Percentiles rank a stretch among this genome's conserved stretches.
Evolutionary conservation across 2,888 invertebrate genomes (phyloP).

Genomic region (Malthinus seriepunctatus): DNA sequence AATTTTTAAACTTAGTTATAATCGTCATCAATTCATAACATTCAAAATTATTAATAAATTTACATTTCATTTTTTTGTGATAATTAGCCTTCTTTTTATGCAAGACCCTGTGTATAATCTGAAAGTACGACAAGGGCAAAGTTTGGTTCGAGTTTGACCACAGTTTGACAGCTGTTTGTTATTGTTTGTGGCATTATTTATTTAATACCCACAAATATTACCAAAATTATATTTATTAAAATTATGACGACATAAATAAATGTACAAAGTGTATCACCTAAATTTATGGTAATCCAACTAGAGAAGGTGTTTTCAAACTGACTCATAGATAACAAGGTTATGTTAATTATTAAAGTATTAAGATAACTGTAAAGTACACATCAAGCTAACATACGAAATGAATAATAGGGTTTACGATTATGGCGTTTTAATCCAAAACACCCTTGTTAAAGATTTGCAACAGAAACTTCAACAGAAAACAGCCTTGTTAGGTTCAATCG

Average conservation of each 20-base stretch:
- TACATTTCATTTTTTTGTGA: too few relatives aligned
- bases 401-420: constrained; percentile 24
- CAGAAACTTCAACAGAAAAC: constrained; percentile 40
- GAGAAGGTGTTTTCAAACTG: constrained; percentile 1
- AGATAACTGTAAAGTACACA: background rate
- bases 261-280: background rate
- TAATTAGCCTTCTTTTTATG: too few relatives aligned
- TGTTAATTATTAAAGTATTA: constrained; percentile 11
- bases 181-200: background rate
- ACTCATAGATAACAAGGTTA: constrained; percentile 21
- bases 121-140: too few relatives aligned
- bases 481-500: constrained; percentile 49
- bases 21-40: too few relatives aligned
- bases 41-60: too few relatives aligned
- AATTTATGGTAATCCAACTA: background rate
- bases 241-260: background rate
- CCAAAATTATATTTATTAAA: background rate
- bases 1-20: too few relatives aligned
- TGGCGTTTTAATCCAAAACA: constrained; percentile 31
- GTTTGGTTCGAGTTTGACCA: too few relatives aligned
- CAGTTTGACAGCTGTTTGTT: constrained; percentile 9
- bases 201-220: background rate
- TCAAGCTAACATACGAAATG: constrained; percentile 10
- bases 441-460: constrained; percentile 24
- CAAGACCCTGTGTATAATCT: background rate